Evolutionary conservation across 2,797 vertebrate genomes (phyloP).

Genomic region (Steatocranus sp.): DNA sequence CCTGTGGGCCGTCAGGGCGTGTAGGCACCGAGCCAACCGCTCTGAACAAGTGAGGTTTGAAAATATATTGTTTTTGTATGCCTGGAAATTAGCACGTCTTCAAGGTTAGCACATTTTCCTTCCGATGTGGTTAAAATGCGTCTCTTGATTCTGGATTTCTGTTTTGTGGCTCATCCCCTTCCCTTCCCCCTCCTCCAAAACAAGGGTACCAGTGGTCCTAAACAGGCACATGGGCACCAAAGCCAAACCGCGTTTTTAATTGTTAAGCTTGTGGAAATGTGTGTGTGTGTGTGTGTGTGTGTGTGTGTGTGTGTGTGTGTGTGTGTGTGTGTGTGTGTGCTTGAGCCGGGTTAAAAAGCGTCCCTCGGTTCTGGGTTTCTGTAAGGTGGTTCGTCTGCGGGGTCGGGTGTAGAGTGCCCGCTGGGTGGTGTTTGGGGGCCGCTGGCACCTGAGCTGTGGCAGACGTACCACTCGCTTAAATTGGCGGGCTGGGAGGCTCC

Average conservation of each 20-base stretch:
- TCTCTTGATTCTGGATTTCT: slow-evolving; percentile 43
- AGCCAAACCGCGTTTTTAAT: slow-evolving; percentile 36
- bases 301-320: background rate
- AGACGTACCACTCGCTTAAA: slow-evolving; percentile 97
- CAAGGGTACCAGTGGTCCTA: slow-evolving; percentile 18
- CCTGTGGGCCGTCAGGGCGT: slow-evolving; percentile 41
- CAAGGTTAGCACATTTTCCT: slow-evolving; percentile 33
- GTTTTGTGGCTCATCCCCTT: slow-evolving; percentile 19
- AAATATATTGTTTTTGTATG: slow-evolving; percentile 55
- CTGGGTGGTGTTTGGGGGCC: slow-evolving; percentile 77
- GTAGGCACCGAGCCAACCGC: slow-evolving; percentile 47
- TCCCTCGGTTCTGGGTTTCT: slow-evolving; percentile 74
- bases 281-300: background rate
- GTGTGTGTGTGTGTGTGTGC: background rate
- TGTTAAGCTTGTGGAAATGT: background rate
- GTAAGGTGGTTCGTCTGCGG: slow-evolving; percentile 68
- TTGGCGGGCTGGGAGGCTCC: slow-evolving; percentile 84
- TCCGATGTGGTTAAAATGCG: slow-evolving; percentile 26
- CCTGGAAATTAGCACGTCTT: slow-evolving; percentile 45
- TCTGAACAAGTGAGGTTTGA: slow-evolving; percentile 47
- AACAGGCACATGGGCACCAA: slow-evolving; percentile 45
- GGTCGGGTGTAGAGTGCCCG: slow-evolving; percentile 75
- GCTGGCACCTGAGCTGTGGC: slow-evolving; percentile 84
- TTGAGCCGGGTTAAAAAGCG: slow-evolving; percentile 59
- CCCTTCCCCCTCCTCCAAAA: background rate